Evolutionary conservation across 2,888 invertebrate species (phyloP), one percentile per base, ranked within the genome.

Genomic region (Notodonta ziczac): DNA sequence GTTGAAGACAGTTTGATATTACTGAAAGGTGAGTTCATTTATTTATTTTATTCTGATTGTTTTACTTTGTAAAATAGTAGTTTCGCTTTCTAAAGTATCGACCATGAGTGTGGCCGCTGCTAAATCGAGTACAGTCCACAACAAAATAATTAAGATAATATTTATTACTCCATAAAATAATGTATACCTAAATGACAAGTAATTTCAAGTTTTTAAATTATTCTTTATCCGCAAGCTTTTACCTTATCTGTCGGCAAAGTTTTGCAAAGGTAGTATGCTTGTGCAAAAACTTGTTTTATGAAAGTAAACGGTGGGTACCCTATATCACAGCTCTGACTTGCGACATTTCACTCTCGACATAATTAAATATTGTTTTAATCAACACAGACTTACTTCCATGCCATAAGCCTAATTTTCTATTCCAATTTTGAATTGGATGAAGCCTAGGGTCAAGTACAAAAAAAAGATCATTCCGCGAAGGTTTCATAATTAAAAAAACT

Each of bases 21-120:
- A 77, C 78, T 79, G 78, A 88, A 76, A 90, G 91, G 90, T 90
- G 78, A 87, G 87, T 82, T 75, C 76, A 77, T 75, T 69, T 70
- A 74, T 69, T 80, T 77, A 69, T 73, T 77, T 79, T 76, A 24
- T 72, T 73, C 16, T 69, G 80, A 78, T 77, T 75, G 71, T 81
- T 81, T 78, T 76, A 74, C 40, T 75, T 78, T 62, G 79, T 83
- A 79, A 85, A 81, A 82, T 84, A 85, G 86, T 87, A 85, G 76
- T 82, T 85, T 85, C 88, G 91, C 93, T 93, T 92, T 92, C 92
- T 91, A 92, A 89, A 90, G 86, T 79, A 73, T 78, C 88, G 92
- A 82, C 92, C 92, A 88, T 92, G 92, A 91, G 90, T 91, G 89
- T 86, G 86, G 83, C 83, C 77, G 80, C 81, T 81, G 88, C 87